phyloP scores from a whole-genome alignment of 2,888 invertebrate species.

The Escarpia spicata region DNA sequence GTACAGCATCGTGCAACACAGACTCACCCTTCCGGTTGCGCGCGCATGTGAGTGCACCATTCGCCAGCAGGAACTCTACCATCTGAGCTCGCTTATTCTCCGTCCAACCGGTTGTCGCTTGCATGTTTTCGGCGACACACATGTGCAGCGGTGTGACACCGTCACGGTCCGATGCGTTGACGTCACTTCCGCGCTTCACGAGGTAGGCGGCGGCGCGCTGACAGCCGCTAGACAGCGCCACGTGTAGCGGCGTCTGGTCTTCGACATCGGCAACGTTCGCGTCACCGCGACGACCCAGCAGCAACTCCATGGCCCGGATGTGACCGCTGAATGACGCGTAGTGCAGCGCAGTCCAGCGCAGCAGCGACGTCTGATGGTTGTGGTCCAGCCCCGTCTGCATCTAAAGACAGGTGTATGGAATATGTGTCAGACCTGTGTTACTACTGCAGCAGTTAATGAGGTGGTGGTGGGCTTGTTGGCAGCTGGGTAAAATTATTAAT shows the following conservation, averaged over 20 bases:
- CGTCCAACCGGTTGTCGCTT: background rate
- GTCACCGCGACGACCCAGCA: background rate
- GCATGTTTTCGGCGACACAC: background rate
- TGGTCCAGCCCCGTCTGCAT: background rate
- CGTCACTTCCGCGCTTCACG: conserved; percentile 16
- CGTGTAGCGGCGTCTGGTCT: background rate
- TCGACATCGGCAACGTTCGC: background rate
- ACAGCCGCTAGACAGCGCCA: background rate
- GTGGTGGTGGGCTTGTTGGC: no score
- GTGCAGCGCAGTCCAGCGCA: background rate
- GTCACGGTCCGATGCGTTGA: background rate
- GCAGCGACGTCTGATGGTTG: background rate
- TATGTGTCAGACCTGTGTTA: background rate
- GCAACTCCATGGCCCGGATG: conserved; percentile 1
- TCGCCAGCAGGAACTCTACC: background rate
- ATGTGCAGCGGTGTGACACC: background rate
- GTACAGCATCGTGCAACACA: background rate
- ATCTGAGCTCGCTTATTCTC: background rate
- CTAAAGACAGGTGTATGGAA: background rate
- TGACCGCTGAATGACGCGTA: background rate
- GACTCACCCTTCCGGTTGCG: background rate
- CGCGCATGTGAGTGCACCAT: background rate
- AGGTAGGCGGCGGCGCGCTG: conserved; percentile 3
- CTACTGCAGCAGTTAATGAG: no score
- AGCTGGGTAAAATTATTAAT: no score